These are phyloP conservation scores for Athripsodes cinereus DNA, from an alignment of 2,888 invertebrate genomes.

Conservation along the genomic window DNA sequence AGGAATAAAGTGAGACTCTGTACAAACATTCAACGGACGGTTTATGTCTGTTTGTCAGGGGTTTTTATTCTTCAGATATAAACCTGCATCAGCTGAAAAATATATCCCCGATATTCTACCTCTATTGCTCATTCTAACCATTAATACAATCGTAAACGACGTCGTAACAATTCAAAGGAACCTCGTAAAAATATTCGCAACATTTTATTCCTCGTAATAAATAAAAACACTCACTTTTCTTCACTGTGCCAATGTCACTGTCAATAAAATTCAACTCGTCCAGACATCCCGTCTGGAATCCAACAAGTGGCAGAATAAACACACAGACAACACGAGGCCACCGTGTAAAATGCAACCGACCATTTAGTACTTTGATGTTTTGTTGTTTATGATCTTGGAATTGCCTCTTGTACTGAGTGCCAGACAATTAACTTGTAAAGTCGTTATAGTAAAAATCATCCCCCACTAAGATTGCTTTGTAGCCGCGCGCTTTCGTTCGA, in stretches of 20 bases:
- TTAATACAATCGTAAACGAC: constrained; percentile 1
- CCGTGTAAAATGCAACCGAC: not conserved
- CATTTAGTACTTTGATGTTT: not conserved
- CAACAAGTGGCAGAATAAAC: constrained; percentile 1
- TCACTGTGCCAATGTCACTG: constrained; percentile 2
- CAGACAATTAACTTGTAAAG: constrained; percentile 1
- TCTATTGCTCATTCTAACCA: not conserved
- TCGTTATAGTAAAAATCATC: constrained; percentile 7
- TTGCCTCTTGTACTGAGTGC: not conserved
- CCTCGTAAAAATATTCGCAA: not conserved
- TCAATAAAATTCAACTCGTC: not conserved
- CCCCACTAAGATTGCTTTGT: constrained; percentile 6
- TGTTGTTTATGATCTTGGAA: not conserved
- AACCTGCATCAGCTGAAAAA: constrained; percentile 16
- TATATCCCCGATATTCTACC: constrained; percentile 2
- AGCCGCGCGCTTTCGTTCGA: constrained; percentile 16
- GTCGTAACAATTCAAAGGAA: constrained; percentile 4
- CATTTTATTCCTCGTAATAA: not conserved
- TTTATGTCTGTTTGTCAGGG: constrained; percentile 10
- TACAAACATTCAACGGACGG: constrained; percentile 1
- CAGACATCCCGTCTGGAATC: constrained; percentile 5
- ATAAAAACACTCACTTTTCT: not conserved
- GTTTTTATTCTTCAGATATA: constrained; percentile 7
- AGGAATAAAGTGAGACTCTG: not conserved
- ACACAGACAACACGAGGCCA: constrained; percentile 2